Evolutionary conservation across 92 coral and sea anemone species (phyloP).

Genomic region (Galaxea fascicularis): DNA sequence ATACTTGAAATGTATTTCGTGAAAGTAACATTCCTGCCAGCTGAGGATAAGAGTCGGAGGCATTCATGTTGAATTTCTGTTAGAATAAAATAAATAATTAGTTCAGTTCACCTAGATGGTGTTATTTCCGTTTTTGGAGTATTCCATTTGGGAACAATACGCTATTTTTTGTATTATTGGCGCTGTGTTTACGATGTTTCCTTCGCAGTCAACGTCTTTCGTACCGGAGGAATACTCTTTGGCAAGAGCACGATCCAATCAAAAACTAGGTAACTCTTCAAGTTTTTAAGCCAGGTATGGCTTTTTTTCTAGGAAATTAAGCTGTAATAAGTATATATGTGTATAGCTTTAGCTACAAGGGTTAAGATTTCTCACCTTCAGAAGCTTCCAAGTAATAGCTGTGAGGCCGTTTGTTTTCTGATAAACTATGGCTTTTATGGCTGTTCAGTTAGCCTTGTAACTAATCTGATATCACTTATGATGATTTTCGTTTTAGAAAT

Average conservation of each 20-base stretch:
- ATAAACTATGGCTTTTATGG: not conserved
- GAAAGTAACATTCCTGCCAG: constrained; percentile 19
- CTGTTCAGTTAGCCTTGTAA: not conserved
- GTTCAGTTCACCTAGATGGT: not conserved
- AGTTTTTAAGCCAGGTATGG: not conserved
- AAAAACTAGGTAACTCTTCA: not conserved
- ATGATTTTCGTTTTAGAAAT: not conserved
- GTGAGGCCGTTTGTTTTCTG: not conserved
- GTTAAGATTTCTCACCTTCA: too few relatives aligned
- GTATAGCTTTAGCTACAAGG: too few relatives aligned
- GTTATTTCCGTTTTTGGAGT: not conserved
- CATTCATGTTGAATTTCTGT: constrained; percentile 1
- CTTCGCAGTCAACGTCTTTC: not conserved
- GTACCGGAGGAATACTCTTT: not conserved
- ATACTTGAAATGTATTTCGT: constrained; percentile 25
- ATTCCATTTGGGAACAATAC: not conserved
- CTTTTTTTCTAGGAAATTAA: too few relatives aligned
- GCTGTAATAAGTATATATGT: not conserved
- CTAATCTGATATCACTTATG: too few relatives aligned
- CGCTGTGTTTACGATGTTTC: not conserved
- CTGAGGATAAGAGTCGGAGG: not conserved
- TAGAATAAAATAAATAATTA: too few relatives aligned
- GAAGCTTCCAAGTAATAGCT: too few relatives aligned
- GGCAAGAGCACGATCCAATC: not conserved
- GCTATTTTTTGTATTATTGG: not conserved